Base-by-base conservation (phyloP, 2,888 invertebrate species). In the Agrotis exclamationis region DNA sequence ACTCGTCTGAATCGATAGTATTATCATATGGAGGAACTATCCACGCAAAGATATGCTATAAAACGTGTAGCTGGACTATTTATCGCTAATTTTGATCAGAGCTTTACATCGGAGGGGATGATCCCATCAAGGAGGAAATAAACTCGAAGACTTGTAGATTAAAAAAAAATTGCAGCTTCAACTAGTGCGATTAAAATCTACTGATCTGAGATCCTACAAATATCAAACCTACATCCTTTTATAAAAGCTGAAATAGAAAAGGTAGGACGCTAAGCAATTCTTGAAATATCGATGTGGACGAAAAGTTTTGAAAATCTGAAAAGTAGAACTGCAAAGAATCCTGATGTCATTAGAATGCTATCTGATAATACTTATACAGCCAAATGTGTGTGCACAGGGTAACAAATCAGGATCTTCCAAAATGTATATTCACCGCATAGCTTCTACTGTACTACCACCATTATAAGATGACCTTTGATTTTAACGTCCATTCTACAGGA, bases 1-100 rank as follows among this genome's bases (percentile, higher is more conserved):
- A 82, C 83, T 83, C 79, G 78, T 75, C 84, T 85, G 85, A 87
- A 89, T 89, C 89, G 85, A 88, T 86, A 82, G 73, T 72, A 87
- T 88, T 87, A 86, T 80, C 79, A 85, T 84, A 83, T 83, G 64
- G 68, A 54, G 60, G 0, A 18, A 20, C 0, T 2, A 0, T 78
- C 53, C 68, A 84, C 53, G 64, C 9, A 22, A 45, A 69, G 76
- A 65, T 68, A 67, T 70, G 24, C 24, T 70, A 53, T 64, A 39
- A 39, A 7, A 9, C 33, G 13, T 33, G 9, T 44, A 53, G 57
- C 51, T 22, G 9, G 28, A 44, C 39, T 28, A 45, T 45, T 51
- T 56, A 11, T 28, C 18, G 22, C 11, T 53, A 9, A 18, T 1
- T 39, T 39, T 11, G 39, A 11, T 39, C 39, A 39, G 2, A 39